Percentiles rank a stretch among this genome's conserved stretches.
Evolutionary conservation across 2,888 invertebrate species (phyloP).

Genomic region (Idaea straminata): DNA sequence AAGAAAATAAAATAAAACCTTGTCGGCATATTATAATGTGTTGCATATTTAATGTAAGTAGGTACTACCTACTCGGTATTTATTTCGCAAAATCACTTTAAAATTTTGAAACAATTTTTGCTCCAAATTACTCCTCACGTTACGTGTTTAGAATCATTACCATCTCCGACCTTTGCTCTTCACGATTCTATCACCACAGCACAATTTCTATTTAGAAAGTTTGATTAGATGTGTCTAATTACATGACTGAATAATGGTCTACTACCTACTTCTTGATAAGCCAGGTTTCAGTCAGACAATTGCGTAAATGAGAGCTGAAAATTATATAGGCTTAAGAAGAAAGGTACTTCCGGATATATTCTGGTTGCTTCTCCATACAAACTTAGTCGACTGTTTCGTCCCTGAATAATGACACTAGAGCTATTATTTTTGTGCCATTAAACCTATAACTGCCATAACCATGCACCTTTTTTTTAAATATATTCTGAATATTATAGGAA

Average conservation of each 20-base stretch:
- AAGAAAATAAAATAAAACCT: too few species aligned
- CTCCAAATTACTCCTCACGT: conserved; percentile 8
- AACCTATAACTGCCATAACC: too few species aligned
- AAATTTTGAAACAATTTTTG: neutral
- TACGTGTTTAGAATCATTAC: conserved; percentile 16
- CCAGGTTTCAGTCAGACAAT: neutral
- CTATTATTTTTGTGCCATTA: too few species aligned
- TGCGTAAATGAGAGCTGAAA: neutral
- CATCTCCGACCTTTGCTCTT: conserved; percentile 24
- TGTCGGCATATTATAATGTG: neutral
- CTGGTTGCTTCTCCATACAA: too few species aligned
- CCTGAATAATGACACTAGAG: too few species aligned
- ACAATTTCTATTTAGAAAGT: conserved; percentile 31
- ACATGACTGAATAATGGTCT: neutral
- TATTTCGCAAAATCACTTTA: neutral
- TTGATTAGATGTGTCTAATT: conserved; percentile 10
- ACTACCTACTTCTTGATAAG: neutral
- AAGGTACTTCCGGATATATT: too few species aligned
- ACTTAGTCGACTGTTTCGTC: too few species aligned
- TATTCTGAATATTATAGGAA: too few species aligned
- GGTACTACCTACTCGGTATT: neutral
- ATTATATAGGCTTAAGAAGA: too few species aligned
- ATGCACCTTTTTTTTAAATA: too few species aligned
- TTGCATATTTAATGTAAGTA: neutral
- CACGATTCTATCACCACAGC: conserved; percentile 23